Conservation (phyloP, 2,888 invertebrate species). For the Nemotelus nigrinus region DNA sequence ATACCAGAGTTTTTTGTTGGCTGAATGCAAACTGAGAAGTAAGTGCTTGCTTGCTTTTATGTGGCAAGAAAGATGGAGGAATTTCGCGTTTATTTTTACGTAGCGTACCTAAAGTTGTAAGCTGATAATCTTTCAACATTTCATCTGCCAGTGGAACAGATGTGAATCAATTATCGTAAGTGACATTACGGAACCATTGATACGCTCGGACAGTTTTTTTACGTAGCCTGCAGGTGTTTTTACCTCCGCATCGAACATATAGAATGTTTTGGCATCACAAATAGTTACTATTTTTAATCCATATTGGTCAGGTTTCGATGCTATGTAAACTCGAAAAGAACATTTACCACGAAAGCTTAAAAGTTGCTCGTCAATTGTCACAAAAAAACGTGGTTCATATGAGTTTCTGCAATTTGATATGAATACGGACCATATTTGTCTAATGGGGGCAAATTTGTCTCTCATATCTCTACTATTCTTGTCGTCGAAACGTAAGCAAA, state of each 20-base stretch:
- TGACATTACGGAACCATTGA: constrained; percentile 52
- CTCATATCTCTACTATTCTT: constrained; percentile 7
- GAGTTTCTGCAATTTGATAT: not conserved
- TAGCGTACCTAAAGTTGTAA: constrained; percentile 51
- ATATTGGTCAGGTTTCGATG: constrained; percentile 11
- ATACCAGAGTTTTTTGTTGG: too few relatives aligned
- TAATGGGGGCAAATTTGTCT: constrained; percentile 14
- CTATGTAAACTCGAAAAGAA: constrained; percentile 21
- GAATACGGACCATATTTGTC: constrained; percentile 20
- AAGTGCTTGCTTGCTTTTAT: constrained; percentile 20
- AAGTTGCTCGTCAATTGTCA: constrained; percentile 9
- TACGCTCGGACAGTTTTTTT: constrained; percentile 11
- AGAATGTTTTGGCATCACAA: constrained; percentile 22
- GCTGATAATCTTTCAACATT: constrained; percentile 54
- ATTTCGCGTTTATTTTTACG: constrained; percentile 51
- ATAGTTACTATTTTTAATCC: constrained; percentile 9
- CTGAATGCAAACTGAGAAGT: constrained; percentile 39
- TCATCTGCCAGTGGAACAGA: constrained; percentile 56
- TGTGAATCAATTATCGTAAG: constrained; percentile 59
- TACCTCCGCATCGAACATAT: constrained; percentile 55
- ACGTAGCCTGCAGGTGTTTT: constrained; percentile 47
- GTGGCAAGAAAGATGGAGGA: constrained; percentile 35
- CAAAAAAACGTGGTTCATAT: constrained; percentile 18
- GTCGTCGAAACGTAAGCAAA: constrained; percentile 8
- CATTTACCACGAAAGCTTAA: constrained; percentile 15